Conservation (phyloP, 2,888 invertebrate species). For the Limnephilus marmoratus region DNA sequence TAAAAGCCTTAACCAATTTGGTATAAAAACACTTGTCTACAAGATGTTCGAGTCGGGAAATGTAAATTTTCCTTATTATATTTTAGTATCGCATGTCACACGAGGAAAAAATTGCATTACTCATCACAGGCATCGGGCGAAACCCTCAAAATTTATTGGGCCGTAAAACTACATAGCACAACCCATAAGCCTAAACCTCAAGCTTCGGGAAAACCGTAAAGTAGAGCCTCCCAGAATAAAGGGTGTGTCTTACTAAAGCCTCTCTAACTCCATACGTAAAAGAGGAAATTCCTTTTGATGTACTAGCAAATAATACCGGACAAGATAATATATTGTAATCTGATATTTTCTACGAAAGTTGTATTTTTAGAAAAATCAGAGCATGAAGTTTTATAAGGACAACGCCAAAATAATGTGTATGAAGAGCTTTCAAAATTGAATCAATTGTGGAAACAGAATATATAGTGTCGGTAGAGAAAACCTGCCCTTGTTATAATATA, state of each 20-base stretch:
- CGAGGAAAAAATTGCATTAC: constrained; percentile 49
- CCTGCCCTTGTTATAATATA: background rate
- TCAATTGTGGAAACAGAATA: background rate
- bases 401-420: background rate
- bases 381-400: background rate
- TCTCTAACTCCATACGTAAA: background rate
- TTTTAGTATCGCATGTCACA: constrained; percentile 47
- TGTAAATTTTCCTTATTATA: constrained; percentile 55
- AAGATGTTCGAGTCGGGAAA: constrained; percentile 29
- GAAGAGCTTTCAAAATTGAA: background rate
- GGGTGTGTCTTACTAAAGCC: background rate
- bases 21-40: constrained; percentile 48
- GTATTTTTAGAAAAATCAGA: background rate
- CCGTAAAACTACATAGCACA: constrained; percentile 39
- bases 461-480: background rate
- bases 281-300: background rate
- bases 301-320: background rate
- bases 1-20: constrained; percentile 38
- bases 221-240: background rate
- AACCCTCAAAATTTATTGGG: constrained; percentile 45
- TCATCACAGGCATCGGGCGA: constrained; percentile 41
- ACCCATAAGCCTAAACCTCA: constrained; percentile 18
- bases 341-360: background rate
- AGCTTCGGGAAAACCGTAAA: background rate
- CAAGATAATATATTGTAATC: background rate